Evolutionary conservation across 2,888 invertebrate genomes (phyloP).

Genomic region (Anthophora plumipes): DNA sequence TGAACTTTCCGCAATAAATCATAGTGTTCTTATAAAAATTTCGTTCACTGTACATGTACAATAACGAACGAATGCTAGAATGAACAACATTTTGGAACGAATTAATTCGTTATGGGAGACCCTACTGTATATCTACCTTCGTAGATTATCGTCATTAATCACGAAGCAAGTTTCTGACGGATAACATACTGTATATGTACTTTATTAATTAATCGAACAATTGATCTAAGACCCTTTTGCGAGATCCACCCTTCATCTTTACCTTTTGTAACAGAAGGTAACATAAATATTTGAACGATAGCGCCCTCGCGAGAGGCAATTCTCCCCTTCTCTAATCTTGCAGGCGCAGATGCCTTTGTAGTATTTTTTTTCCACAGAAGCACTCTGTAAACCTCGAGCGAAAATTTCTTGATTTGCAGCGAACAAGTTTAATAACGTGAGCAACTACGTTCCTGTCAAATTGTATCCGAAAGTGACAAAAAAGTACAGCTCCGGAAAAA

Average conservation of each 20-base stretch:
- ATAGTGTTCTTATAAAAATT: too few species aligned
- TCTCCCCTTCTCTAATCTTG: constrained; percentile 5
- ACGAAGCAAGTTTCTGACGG: neutral
- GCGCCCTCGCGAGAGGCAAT: constrained; percentile 8
- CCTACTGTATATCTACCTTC: too few species aligned
- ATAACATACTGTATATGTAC: neutral
- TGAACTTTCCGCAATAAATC: too few species aligned
- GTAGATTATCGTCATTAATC: neutral
- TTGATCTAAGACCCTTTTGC: neutral
- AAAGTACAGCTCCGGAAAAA: neutral
- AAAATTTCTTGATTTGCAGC: neutral
- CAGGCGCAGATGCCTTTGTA: neutral
- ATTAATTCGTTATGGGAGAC: too few species aligned
- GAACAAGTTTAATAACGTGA: too few species aligned
- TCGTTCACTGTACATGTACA: too few species aligned
- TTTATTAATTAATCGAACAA: neutral
- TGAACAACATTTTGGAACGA: too few species aligned
- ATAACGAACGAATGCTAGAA: too few species aligned
- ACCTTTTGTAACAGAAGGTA: neutral
- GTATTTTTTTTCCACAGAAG: neutral
- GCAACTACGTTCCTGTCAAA: neutral
- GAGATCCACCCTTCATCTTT: neutral
- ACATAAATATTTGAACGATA: constrained; percentile 49
- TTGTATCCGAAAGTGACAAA: too few species aligned
- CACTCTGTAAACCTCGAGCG: too few species aligned